Evolutionary conservation across 2,113 vertebrate genomes (phyloP).

Genomic region (Caretta caretta): DNA sequence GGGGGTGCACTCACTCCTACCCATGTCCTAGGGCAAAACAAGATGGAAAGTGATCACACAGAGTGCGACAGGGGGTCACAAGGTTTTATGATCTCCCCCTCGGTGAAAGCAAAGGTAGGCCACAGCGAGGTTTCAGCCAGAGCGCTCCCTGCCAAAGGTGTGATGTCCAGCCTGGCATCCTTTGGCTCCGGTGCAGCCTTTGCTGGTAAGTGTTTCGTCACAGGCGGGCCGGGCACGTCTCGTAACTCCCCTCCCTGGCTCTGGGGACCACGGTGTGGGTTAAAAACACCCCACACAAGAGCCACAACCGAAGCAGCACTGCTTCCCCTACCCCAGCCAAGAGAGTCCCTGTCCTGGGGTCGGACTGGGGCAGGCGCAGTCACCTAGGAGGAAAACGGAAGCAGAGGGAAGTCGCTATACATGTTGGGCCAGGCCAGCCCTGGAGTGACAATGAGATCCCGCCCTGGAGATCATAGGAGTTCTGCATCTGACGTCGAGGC

Average conservation of each 20-base stretch:
- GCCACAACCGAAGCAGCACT: background rate
- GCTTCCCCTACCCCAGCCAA: too few relatives aligned
- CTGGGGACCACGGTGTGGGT: too few relatives aligned
- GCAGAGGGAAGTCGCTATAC: too few relatives aligned
- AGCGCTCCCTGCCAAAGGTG: background rate
- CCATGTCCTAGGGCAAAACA: too few relatives aligned
- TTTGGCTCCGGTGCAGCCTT: background rate
- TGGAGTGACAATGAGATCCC: background rate
- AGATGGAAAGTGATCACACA: background rate
- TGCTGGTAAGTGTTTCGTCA: background rate
- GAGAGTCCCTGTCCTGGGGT: too few relatives aligned
- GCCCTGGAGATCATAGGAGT: too few relatives aligned
- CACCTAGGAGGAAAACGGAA: background rate
- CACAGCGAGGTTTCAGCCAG: background rate
- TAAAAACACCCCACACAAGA: background rate
- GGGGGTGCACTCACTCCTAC: background rate
- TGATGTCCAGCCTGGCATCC: too few relatives aligned
- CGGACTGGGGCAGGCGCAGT: accelerated
- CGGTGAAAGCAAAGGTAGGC: background rate
- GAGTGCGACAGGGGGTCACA: background rate
- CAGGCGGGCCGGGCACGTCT: background rate
- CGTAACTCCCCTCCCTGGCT: too few relatives aligned
- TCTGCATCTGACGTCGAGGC: background rate
- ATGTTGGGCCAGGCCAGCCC: too few relatives aligned
- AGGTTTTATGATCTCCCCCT: background rate